Conservation (phyloP, 2,113 vertebrate species). For the Oryzias curvinotus region DNA sequence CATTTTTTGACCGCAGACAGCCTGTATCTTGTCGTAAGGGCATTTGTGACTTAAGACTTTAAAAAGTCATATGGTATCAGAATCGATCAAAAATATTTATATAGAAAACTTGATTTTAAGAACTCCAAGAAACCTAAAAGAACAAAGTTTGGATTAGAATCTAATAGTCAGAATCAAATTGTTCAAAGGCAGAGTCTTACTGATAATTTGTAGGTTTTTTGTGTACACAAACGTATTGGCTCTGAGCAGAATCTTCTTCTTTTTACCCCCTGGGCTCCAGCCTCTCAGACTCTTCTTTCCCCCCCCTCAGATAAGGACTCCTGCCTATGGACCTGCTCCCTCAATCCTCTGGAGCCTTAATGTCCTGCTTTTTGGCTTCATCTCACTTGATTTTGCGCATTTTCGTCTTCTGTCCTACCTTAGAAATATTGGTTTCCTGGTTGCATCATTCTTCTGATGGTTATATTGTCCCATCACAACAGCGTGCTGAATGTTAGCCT, state of each 20-base stretch:
- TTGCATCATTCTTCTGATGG: slow-evolving; percentile 19
- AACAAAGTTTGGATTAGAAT: background rate
- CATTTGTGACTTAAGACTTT: too few species aligned
- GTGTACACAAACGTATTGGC: background rate
- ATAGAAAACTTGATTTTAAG: too few species aligned
- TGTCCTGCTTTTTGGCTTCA: slow-evolving; percentile 39
- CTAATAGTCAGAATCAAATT: background rate
- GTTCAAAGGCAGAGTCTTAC: background rate
- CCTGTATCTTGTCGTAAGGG: too few species aligned
- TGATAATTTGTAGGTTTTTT: too few species aligned
- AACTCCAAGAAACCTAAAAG: background rate
- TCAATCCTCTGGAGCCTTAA: slow-evolving; percentile 46
- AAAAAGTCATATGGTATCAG: too few species aligned
- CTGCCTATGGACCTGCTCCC: slow-evolving; percentile 49
- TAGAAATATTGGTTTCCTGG: slow-evolving; percentile 27
- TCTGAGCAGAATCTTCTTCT: background rate
- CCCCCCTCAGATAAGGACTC: slow-evolving; percentile 23
- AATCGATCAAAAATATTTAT: too few species aligned
- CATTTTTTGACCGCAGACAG: too few species aligned
- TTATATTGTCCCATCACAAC: slow-evolving; percentile 7
- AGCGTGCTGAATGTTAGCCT: too few species aligned
- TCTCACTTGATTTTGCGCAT: slow-evolving; percentile 21
- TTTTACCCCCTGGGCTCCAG: background rate
- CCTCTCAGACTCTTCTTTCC: background rate
- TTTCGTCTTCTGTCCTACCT: slow-evolving; percentile 21